Conservation (phyloP, 2,797 vertebrate species). For the Rhinichthys osculus region DNA sequence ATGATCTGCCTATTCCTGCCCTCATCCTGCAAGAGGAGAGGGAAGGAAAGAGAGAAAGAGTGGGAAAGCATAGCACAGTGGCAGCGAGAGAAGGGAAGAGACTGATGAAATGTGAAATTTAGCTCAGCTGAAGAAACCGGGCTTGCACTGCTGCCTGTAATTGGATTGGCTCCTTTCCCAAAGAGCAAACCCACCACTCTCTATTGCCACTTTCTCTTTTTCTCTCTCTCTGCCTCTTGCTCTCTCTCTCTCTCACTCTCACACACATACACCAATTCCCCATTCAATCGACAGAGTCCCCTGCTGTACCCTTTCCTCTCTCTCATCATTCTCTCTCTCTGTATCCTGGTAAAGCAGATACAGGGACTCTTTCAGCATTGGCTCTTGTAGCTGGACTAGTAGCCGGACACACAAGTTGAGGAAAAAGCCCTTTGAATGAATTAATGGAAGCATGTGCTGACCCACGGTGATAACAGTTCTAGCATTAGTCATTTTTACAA, state of each 20-base stretch:
- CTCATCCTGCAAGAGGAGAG: conserved; percentile 42
- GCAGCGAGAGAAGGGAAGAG: conserved; percentile 62
- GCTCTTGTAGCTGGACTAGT: conserved; percentile 2
- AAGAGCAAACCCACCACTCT: conserved; percentile 68
- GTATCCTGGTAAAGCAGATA: conserved; percentile 57
- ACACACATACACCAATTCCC: conserved; percentile 39
- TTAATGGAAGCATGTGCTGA: conserved; percentile 23
- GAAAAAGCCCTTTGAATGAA: conserved; percentile 15
- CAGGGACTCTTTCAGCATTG: conserved; percentile 51
- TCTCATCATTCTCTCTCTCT: conserved; percentile 5
- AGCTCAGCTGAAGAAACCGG: conserved; percentile 76
- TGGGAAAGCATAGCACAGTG: conserved; percentile 31
- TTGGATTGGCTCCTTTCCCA: conserved; percentile 87
- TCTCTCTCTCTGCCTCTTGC: conserved; percentile 18
- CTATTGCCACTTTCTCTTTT: conserved; percentile 56
- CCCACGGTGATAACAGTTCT: neutral
- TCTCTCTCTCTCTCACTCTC: conserved; percentile 38
- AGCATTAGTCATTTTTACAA: conserved; percentile 10
- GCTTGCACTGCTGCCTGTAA: conserved; percentile 82
- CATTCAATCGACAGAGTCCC: conserved; percentile 57
- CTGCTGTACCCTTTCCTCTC: conserved; percentile 40
- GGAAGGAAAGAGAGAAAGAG: conserved; percentile 48
- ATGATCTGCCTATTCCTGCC: conserved; percentile 33
- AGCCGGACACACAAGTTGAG: conserved; percentile 17
- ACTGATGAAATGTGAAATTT: conserved; percentile 80